A percentile compares a stretch with the other conserved stretches of the same genome.
Conservation (phyloP, 2,888 invertebrate genomes). For the Chironomus tentans region DNA sequence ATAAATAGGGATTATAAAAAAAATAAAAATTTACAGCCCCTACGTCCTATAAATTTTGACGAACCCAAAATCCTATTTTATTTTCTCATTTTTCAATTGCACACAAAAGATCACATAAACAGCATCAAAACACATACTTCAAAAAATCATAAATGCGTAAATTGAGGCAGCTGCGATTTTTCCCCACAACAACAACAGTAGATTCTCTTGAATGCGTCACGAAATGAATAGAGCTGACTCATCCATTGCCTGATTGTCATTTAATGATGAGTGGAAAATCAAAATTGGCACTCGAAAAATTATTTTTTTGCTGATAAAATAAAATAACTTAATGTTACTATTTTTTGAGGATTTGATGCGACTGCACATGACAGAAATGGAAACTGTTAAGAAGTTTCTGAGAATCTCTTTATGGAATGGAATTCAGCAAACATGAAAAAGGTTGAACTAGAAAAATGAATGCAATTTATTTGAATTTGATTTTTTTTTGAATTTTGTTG, state of each 20-base stretch:
- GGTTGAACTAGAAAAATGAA: background rate
- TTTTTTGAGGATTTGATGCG: too few species aligned
- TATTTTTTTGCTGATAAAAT: background rate
- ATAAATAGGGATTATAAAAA: too few species aligned
- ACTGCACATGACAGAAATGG: too few species aligned
- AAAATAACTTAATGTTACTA: too few species aligned
- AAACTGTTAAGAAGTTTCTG: too few species aligned
- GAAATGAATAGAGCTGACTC: too few species aligned
- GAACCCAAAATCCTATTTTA: too few species aligned
- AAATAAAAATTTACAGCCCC: too few species aligned
- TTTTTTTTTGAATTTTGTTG: background rate
- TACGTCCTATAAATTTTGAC: too few species aligned
- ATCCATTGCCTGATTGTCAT: background rate
- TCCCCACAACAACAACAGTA: background rate
- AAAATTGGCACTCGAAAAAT: background rate
- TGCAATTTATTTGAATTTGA: background rate
- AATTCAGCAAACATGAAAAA: background rate
- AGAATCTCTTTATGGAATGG: too few species aligned
- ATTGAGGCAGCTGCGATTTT: background rate
- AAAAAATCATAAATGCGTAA: background rate
- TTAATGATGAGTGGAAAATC: slow-evolving; percentile 10
- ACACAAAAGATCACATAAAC: too few species aligned
- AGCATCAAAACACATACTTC: background rate
- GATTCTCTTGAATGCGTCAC: background rate
- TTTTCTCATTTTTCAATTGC: too few species aligned